Evolutionary conservation across 1,140 invertebrate genomes (phyloP).

Genomic region (Eulimnadia texana): DNA sequence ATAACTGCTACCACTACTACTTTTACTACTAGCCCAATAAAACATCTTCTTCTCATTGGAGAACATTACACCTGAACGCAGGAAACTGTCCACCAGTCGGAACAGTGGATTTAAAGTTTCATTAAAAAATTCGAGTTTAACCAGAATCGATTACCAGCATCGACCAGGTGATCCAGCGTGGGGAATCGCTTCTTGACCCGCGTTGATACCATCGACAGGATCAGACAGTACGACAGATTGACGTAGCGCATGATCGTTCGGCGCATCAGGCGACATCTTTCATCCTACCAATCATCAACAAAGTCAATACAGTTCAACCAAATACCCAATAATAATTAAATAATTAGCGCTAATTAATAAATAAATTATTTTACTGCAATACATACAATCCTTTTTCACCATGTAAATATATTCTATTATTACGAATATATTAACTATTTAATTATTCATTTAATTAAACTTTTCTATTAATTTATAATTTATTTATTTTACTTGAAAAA

Average conservation of each 20-base stretch:
- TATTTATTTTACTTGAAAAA: slow-evolving; percentile 9
- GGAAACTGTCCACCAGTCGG: too few species aligned
- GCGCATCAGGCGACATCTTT: slow-evolving; percentile 30
- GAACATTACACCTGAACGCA: too few species aligned
- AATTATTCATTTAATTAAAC: too few species aligned
- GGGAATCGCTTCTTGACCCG: slow-evolving; percentile 39
- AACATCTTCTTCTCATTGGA: too few species aligned
- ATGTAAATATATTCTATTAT: too few species aligned
- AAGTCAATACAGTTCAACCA: not conserved
- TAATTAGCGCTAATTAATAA: not conserved
- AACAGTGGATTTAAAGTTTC: too few species aligned
- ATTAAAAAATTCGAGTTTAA: not conserved
- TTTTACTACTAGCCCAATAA: too few species aligned
- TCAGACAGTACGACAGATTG: slow-evolving; percentile 31
- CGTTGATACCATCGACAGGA: slow-evolving; percentile 32
- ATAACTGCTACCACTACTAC: too few species aligned
- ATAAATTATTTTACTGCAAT: not conserved
- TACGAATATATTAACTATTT: too few species aligned
- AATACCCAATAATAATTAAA: not conserved
- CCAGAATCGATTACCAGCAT: slow-evolving; percentile 27
- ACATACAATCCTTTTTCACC: too few species aligned
- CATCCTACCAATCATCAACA: slow-evolving; percentile 26
- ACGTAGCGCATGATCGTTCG: slow-evolving; percentile 41
- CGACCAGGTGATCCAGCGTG: slow-evolving; percentile 36
- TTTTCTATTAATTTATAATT: too few species aligned